These are phyloP conservation scores for Mylabris sibirica DNA, from an alignment of 2,888 invertebrate genomes.

Conservation along the genomic window DNA sequence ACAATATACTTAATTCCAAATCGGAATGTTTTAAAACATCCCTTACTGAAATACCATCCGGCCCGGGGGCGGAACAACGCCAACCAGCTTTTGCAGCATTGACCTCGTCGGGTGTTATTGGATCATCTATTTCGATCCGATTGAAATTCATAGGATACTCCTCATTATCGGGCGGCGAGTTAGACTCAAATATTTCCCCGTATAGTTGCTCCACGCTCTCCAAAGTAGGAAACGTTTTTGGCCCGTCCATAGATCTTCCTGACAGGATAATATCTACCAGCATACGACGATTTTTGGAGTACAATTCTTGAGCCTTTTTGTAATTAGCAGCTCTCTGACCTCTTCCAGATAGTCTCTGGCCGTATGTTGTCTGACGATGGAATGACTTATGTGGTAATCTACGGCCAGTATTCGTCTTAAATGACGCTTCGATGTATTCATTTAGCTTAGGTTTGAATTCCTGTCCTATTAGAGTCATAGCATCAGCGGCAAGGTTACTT, in stretches of 20 bases:
- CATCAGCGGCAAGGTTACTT: neutral
- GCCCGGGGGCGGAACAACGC: conserved; percentile 33
- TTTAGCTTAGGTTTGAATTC: too few relatives aligned
- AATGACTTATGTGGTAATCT: too few relatives aligned
- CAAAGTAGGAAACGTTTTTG: conserved; percentile 13
- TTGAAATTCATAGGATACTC: too few relatives aligned
- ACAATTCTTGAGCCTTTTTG: conserved; percentile 35
- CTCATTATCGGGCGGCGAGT: conserved; percentile 5
- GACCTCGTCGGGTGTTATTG: neutral
- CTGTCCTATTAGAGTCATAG: neutral
- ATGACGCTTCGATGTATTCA: too few relatives aligned
- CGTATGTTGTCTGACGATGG: neutral
- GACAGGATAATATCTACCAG: conserved; percentile 24
- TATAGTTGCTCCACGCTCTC: conserved; percentile 17
- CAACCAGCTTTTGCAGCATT: conserved; percentile 12
- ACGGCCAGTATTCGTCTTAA: too few relatives aligned
- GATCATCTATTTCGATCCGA: neutral
- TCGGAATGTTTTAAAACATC: conserved; percentile 15
- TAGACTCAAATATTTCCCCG: conserved; percentile 19
- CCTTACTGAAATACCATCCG: conserved; percentile 30
- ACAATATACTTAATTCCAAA: neutral
- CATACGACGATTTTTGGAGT: conserved; percentile 5
- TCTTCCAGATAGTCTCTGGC: neutral
- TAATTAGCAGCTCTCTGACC: conserved; percentile 13
- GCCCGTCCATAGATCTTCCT: conserved; percentile 10